phyloP scores from a whole-genome alignment of 1,140 invertebrate genomes.

The Drepana arcuata region DNA sequence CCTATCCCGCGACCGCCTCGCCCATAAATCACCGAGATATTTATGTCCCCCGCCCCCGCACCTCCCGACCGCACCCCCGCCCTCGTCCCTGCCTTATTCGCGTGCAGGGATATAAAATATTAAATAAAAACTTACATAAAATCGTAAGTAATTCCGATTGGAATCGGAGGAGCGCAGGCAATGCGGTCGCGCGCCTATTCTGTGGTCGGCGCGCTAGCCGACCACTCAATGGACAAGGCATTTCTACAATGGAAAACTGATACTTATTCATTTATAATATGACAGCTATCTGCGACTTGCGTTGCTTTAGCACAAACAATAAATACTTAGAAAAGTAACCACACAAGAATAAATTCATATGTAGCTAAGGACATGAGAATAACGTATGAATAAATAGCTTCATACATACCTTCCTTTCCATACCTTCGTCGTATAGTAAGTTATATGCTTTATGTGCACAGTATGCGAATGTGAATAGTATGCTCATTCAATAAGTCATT shows the following conservation, averaged over 20 bases:
- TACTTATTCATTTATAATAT: constrained; percentile 7
- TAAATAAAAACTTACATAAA: constrained; percentile 69
- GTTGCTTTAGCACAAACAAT: too few relatives aligned
- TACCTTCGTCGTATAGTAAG: too few relatives aligned
- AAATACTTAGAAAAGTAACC: neutral
- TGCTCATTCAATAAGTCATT: constrained; percentile 6
- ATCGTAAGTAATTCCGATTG: constrained; percentile 62
- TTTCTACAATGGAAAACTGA: constrained; percentile 27
- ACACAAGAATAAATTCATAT: too few relatives aligned
- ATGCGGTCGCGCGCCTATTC: constrained; percentile 47
- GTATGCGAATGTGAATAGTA: too few relatives aligned
- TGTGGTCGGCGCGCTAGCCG: constrained; percentile 44
- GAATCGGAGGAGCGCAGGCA: constrained; percentile 42
- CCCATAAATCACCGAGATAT: constrained; percentile 70
- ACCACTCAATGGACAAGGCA: constrained; percentile 32
- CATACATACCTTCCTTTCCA: too few relatives aligned
- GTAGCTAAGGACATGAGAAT: too few relatives aligned
- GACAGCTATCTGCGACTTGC: too few relatives aligned
- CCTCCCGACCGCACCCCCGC: constrained; percentile 27
- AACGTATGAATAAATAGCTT: too few relatives aligned
- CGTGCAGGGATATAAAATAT: constrained; percentile 60
- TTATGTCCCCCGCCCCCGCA: constrained; percentile 62
- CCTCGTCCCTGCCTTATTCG: constrained; percentile 34
- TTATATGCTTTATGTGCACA: too few relatives aligned
- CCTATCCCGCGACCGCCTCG: constrained; percentile 68